Conservation (phyloP, 2,888 invertebrate species). For the Caenorhabditis drosophilae region DNA sequence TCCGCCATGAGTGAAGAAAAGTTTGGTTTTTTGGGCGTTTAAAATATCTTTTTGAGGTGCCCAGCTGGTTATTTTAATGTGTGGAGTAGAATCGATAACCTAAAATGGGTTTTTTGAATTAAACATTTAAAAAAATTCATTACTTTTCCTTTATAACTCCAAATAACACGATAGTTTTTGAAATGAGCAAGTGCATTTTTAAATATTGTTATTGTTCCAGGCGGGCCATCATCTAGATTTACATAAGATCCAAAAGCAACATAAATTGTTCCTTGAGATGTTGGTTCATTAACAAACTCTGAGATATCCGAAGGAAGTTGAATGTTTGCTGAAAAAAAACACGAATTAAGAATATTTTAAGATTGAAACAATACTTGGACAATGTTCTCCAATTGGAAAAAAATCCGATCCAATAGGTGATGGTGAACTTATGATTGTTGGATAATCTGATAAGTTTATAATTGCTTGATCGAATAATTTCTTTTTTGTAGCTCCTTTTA, state of each 20-base stretch:
- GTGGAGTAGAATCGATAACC: constrained; percentile 18
- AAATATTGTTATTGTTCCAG: constrained; percentile 39
- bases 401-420: constrained; percentile 27
- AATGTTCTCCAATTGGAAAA: constrained; percentile 36
- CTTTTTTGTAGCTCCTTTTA: constrained; percentile 14
- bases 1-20: constrained; percentile 55
- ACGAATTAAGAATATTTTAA: too few species aligned
- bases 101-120: constrained; percentile 8
- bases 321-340: constrained; percentile 4
- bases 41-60: constrained; percentile 55
- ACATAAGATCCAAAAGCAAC: constrained; percentile 57
- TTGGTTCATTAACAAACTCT: constrained; percentile 48
- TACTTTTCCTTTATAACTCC: constrained; percentile 49
- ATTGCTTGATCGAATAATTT: background rate
- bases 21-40: constrained; percentile 41
- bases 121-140: background rate
- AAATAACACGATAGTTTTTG: constrained; percentile 52
- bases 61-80: constrained; percentile 44
- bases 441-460: constrained; percentile 23
- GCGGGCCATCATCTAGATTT: constrained; percentile 47
- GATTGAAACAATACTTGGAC: constrained; percentile 8
- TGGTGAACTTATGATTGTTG: constrained; percentile 23
- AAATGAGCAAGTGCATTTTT: constrained; percentile 44
- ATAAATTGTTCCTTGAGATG: constrained; percentile 53
- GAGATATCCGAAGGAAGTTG: constrained; percentile 19